Evolutionary conservation across 2,113 vertebrate genomes (phyloP).

Genomic region (Rhea americana): DNA sequence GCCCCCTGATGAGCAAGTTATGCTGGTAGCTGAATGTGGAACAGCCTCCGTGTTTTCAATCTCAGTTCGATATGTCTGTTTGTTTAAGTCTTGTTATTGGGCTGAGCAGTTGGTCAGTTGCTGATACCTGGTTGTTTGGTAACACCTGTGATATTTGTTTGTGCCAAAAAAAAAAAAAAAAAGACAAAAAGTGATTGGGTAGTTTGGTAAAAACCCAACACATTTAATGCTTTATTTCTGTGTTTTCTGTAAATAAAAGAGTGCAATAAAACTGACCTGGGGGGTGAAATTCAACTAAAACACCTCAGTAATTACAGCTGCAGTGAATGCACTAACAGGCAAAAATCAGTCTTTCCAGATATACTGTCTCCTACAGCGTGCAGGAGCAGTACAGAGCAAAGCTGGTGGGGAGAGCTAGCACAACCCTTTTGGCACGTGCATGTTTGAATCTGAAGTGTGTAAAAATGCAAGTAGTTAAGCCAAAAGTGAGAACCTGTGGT

Average conservation of each 20-base stretch:
- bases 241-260: slow-evolving; percentile 85
- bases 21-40: slow-evolving; percentile 73
- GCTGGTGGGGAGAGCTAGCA: background rate
- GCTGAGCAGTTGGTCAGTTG: slow-evolving; percentile 46
- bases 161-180: slow-evolving; percentile 74
- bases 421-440: rapidly evolving
- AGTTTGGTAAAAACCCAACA: slow-evolving; percentile 72
- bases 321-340: background rate
- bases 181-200: slow-evolving; percentile 7
- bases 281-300: slow-evolving; percentile 37
- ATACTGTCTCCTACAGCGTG: rapidly evolving
- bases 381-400: rapidly evolving
- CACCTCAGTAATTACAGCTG: background rate
- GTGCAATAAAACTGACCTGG: slow-evolving; percentile 63
- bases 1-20: slow-evolving; percentile 58
- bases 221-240: slow-evolving; percentile 76
- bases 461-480: background rate
- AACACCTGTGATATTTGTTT: slow-evolving; percentile 74
- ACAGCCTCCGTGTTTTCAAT: slow-evolving; percentile 51
- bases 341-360: background rate
- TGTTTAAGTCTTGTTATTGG: slow-evolving; percentile 66
- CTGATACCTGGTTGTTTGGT: slow-evolving; percentile 69
- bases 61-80: slow-evolving; percentile 58
- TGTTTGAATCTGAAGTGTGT: background rate
- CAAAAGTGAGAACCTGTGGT: background rate